Evolutionary conservation across 2,113 vertebrate species (phyloP).

Genomic region (Calypte anna): DNA sequence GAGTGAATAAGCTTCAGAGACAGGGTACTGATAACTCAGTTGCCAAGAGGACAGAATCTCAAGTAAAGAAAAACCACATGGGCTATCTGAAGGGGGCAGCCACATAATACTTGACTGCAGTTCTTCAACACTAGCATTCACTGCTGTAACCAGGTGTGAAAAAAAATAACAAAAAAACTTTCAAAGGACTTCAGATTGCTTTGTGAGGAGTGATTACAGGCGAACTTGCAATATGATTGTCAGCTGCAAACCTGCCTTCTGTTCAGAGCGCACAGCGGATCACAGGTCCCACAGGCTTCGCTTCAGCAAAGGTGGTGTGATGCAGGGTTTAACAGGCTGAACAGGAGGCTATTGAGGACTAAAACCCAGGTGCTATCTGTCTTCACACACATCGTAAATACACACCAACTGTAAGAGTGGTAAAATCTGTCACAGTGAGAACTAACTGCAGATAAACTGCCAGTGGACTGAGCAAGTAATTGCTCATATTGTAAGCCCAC

Average conservation of each 20-base stretch:
- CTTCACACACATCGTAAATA: background rate
- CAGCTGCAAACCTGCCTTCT: background rate
- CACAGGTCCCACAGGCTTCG: background rate
- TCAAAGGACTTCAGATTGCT: background rate
- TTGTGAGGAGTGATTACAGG: background rate
- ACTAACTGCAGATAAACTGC: background rate
- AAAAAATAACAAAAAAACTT: background rate
- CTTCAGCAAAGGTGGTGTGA: fast-evolving
- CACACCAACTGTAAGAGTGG: background rate
- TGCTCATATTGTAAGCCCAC: background rate
- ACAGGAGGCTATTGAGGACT: background rate
- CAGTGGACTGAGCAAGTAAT: background rate
- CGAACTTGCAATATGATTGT: background rate
- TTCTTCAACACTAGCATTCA: background rate
- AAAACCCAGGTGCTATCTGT: background rate
- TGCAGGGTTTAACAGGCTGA: background rate
- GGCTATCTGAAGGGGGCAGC: background rate
- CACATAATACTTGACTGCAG: background rate
- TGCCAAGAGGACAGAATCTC: background rate
- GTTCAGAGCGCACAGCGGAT: fast-evolving
- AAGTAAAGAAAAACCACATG: background rate
- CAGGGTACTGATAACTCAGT: background rate
- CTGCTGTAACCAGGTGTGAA: background rate
- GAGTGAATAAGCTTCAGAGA: background rate
- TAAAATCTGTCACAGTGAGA: background rate